Conservation (phyloP, 2,113 vertebrate species). For the Perca fluviatilis region DNA sequence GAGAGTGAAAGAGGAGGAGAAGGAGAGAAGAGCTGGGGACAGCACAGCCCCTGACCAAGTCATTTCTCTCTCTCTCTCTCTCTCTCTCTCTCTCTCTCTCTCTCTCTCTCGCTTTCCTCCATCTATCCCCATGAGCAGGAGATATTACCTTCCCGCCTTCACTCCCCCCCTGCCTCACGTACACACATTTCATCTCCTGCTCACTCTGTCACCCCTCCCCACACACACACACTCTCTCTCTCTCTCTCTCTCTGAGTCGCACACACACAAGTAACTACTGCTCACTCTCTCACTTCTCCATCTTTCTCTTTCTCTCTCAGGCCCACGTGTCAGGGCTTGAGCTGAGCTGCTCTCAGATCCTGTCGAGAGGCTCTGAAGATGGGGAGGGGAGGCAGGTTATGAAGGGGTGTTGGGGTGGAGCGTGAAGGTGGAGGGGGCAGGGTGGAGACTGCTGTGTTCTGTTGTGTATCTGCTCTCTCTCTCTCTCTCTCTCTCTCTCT, state of each 20-base stretch:
- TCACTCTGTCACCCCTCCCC: conserved; percentile 23
- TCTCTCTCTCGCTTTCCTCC: conserved; percentile 55
- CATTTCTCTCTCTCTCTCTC: conserved; percentile 61
- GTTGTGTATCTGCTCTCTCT: conserved; percentile 57
- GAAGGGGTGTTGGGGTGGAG: conserved; percentile 26
- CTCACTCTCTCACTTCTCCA: conserved; percentile 65
- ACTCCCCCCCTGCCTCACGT: conserved; percentile 11
- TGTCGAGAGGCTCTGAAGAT: conserved; percentile 74
- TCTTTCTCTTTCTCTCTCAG: conserved; percentile 51
- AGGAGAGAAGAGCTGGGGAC: conserved; percentile 26
- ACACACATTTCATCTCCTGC: conserved; percentile 50
- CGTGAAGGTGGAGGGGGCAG: conserved; percentile 22
- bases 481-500: no score
- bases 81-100: conserved; percentile 56
- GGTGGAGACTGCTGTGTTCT: conserved; percentile 56
- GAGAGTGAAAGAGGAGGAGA: background rate
- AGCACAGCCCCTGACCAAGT: conserved; percentile 19
- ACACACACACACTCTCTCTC: conserved; percentile 1
- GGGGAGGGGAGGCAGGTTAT: conserved; percentile 29
- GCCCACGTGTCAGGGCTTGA: conserved; percentile 83
- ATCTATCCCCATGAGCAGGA: conserved; percentile 71
- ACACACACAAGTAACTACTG: conserved; percentile 33
- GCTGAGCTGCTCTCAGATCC: conserved; percentile 80
- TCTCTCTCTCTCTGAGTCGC: background rate
- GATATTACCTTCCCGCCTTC: conserved; percentile 71